Evolutionary conservation across 2,888 invertebrate species (phyloP).

Genomic region (Stenoptilia bipunctidactyla): DNA sequence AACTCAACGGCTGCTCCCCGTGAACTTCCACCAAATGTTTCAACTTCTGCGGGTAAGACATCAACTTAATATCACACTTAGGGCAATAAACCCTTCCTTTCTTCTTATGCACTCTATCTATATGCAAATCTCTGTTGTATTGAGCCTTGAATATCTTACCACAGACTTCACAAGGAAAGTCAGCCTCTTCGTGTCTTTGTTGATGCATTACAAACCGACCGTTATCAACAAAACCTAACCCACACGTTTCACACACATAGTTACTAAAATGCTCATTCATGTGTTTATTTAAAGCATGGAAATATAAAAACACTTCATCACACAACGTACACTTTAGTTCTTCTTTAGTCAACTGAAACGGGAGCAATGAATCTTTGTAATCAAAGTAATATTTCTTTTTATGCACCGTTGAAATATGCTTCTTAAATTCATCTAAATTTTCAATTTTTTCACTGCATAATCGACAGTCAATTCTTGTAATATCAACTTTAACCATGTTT

Average conservation of each 20-base stretch:
- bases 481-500: conserved; percentile 52
- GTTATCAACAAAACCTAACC: conserved; percentile 38
- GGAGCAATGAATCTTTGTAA: conserved; percentile 42
- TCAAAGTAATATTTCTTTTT: conserved; percentile 44
- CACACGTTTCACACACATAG: conserved; percentile 54
- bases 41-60: conserved; percentile 55
- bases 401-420: conserved; percentile 34
- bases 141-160: conserved; percentile 49
- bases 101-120: conserved; percentile 46
- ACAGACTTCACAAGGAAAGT: conserved; percentile 47
- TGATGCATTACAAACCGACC: conserved; percentile 49
- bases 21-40: conserved; percentile 56
- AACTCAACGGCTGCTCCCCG: conserved; percentile 43
- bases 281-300: conserved; percentile 47
- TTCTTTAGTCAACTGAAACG: conserved; percentile 35
- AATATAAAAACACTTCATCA: conserved; percentile 29
- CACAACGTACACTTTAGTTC: conserved; percentile 45
- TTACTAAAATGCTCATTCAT: conserved; percentile 59
- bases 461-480: conserved; percentile 48
- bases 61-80: conserved; percentile 48
- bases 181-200: conserved; percentile 33
- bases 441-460: conserved; percentile 34
- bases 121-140: conserved; percentile 33
- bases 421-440: conserved; percentile 38
- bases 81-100: conserved; percentile 51